Percentiles rank a stretch among this genome's conserved stretches.
These are phyloP conservation scores for Spea multiplicata DNA, from an alignment of 2,113 vertebrate species.

Conservation along the genomic window DNA sequence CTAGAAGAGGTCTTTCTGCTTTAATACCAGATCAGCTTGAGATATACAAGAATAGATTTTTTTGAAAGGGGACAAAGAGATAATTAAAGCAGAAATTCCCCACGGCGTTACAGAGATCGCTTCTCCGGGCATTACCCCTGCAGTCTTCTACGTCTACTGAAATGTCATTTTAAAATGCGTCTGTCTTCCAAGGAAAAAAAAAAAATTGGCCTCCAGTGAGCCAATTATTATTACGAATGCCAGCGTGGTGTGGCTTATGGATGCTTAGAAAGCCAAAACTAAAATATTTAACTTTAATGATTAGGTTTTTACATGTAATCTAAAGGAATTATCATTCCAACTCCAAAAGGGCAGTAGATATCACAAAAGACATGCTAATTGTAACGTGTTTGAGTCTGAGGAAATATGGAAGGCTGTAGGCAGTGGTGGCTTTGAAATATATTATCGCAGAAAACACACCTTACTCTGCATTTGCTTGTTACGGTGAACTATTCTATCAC, in stretches of 20 bases:
- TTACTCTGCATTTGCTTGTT: too few relatives aligned
- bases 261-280: background rate
- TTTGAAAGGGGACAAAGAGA: background rate
- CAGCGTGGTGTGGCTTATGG: background rate
- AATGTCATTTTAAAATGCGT: constrained; percentile 24
- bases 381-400: too few relatives aligned
- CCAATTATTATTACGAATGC: constrained; percentile 30
- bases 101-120: background rate
- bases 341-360: too few relatives aligned
- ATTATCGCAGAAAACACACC: too few relatives aligned
- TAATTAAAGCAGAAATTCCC: constrained; percentile 23
- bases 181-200: background rate
- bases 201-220: constrained; percentile 22
- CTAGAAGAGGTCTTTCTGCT: too few relatives aligned
- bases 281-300: background rate
- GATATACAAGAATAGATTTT: too few relatives aligned
- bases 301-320: background rate
- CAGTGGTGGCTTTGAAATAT: too few relatives aligned
- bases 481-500: too few relatives aligned
- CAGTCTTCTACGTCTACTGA: constrained; percentile 1
- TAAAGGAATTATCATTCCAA: too few relatives aligned
- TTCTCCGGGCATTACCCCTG: constrained; percentile 27
- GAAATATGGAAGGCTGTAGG: too few relatives aligned
- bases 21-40: too few relatives aligned
- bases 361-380: too few relatives aligned